Conservation (phyloP, 1,140 invertebrate genomes). For the Drosophila tristis region DNA sequence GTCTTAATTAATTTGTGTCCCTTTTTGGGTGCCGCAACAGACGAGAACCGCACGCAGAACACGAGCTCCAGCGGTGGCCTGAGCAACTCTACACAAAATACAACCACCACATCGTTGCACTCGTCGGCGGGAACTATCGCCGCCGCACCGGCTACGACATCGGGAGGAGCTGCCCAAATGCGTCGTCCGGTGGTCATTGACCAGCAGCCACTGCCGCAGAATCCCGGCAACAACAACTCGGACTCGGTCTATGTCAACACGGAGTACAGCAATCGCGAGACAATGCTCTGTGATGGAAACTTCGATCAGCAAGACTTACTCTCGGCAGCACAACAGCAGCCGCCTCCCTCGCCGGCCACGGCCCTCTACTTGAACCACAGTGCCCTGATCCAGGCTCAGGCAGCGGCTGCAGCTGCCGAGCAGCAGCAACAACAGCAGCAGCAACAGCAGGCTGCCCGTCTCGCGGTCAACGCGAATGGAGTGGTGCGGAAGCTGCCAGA, state of each 20-base stretch:
- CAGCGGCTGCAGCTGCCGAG: conserved; percentile 35
- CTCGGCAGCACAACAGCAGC: conserved; percentile 66
- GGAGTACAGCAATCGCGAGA: conserved; percentile 75
- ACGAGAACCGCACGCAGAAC: conserved; percentile 74
- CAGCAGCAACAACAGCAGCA: conserved; percentile 34
- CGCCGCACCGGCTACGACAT: background rate
- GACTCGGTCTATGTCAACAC: conserved; percentile 79
- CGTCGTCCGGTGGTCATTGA: conserved; percentile 63
- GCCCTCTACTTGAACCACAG: conserved; percentile 76
- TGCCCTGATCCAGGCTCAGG: conserved; percentile 67
- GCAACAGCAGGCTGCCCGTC: conserved; percentile 38
- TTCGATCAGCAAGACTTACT: conserved; percentile 70
- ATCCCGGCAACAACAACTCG: conserved; percentile 62
- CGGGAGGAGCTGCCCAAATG: conserved; percentile 25
- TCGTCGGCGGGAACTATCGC: conserved; percentile 61
- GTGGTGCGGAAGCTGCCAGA: conserved; percentile 80
- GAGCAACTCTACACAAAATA: conserved; percentile 75
- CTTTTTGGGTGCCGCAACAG: conserved; percentile 31
- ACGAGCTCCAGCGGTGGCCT: conserved; percentile 72
- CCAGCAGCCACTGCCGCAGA: conserved; percentile 59
- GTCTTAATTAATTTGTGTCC: background rate
- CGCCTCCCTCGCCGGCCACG: conserved; percentile 70
- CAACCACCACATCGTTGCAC: conserved; percentile 76
- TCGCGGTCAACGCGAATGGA: conserved; percentile 72
- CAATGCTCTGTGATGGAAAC: conserved; percentile 66